Percentiles rank a stretch among this genome's conserved stretches.
These are phyloP conservation scores for Montifringilla adamsi DNA, from an alignment of 2,113 vertebrate species.

Conservation along the genomic window DNA sequence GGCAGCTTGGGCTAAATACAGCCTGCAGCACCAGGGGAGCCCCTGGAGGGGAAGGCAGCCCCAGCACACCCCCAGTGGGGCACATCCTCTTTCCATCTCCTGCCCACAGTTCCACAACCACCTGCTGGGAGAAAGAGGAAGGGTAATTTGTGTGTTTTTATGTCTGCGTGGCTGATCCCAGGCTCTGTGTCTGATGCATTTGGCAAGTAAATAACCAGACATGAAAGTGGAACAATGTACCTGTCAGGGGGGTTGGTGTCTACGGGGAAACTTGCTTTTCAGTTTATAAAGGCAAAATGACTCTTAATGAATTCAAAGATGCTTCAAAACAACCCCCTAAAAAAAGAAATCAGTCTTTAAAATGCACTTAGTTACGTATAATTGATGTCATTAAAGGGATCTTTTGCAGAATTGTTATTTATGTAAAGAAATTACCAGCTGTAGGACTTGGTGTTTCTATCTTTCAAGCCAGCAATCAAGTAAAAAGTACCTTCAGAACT, in stretches of 20 bases:
- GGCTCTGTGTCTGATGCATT: not conserved
- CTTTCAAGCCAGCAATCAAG: not conserved
- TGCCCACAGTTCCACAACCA: not conserved
- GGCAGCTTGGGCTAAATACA: not conserved
- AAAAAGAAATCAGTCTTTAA: conserved; percentile 44
- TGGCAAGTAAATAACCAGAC: conserved; percentile 46
- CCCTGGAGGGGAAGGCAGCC: not conserved
- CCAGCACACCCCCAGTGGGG: rapidly evolving
- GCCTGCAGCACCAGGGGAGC: not conserved
- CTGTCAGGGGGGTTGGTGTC: conserved; percentile 1
- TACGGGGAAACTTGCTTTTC: not conserved
- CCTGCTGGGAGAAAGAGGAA: not conserved
- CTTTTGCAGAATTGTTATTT: conserved; percentile 49
- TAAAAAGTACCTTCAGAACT: not conserved
- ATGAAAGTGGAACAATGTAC: conserved; percentile 36
- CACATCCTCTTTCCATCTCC: not conserved
- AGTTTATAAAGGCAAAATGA: conserved; percentile 37
- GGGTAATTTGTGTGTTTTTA: not conserved
- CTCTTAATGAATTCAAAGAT: conserved; percentile 46
- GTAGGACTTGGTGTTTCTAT: not conserved
- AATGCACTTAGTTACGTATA: conserved; percentile 38
- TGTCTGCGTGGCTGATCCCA: not conserved
- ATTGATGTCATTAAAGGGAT: conserved; percentile 49
- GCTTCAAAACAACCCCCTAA: conserved; percentile 29
- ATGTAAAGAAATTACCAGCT: conserved; percentile 19